A percentile compares a stretch with the other conserved stretches of the same genome.
phyloP scores from a whole-genome alignment of 2,888 invertebrate genomes.

The Heteropelma amictum region DNA sequence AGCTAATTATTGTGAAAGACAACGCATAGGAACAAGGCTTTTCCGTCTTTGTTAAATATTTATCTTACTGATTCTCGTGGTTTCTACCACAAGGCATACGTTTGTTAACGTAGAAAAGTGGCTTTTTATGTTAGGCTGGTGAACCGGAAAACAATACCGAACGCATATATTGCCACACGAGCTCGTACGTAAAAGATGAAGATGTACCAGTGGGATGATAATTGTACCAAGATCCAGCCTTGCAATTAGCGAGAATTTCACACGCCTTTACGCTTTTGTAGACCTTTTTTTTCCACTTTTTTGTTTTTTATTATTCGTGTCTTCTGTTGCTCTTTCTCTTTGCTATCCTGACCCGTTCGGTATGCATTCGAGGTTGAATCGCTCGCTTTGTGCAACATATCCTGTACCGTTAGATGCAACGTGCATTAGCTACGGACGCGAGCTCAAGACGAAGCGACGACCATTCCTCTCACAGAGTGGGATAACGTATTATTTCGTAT shows the following conservation, averaged over 20 bases:
- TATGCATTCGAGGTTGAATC: not conserved
- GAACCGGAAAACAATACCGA: too few relatives aligned
- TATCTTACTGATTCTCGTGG: too few relatives aligned
- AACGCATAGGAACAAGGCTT: not conserved
- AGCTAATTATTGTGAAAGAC: not conserved
- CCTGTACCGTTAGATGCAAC: conserved; percentile 17
- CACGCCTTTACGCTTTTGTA: too few relatives aligned
- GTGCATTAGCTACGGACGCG: not conserved
- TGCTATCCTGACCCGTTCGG: not conserved
- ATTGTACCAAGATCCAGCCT: too few relatives aligned
- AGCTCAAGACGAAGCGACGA: not conserved
- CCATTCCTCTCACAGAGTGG: not conserved
- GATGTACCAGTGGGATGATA: too few relatives aligned
- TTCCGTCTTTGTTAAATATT: not conserved
- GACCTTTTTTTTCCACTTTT: too few relatives aligned
- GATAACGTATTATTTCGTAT: not conserved
- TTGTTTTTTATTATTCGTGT: not conserved
- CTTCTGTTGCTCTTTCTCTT: not conserved
- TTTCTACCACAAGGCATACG: too few relatives aligned
- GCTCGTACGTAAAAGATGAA: too few relatives aligned
- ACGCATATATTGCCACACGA: too few relatives aligned
- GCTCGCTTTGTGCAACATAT: conserved; percentile 2
- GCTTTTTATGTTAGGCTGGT: too few relatives aligned
- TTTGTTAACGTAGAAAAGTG: too few relatives aligned
- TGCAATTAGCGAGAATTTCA: too few relatives aligned